Evolutionary conservation across 2,888 invertebrate genomes (phyloP), one percentile per base, ranked within the genome.

Genomic region (Mythimna loreyi): DNA sequence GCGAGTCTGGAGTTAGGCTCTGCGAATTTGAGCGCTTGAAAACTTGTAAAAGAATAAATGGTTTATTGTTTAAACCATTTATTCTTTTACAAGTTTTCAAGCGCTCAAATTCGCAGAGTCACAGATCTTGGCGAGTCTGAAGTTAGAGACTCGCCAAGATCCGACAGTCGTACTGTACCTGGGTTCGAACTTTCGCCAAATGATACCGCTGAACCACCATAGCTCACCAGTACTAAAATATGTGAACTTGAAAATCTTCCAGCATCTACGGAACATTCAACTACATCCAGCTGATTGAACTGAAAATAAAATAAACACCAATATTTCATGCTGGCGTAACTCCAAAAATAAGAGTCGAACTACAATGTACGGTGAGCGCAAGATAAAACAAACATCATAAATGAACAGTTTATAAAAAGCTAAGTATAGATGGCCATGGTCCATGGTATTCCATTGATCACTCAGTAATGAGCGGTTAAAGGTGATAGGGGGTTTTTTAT

Each of bases 311-410:
- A 64, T 57, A 43, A 58, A 78, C 23, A 55, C 3, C n/a, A 30
- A 67, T 57, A 52, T 67, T 61, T 45, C 19, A 25, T 11, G 60
- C 19, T 77, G 79, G 67, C 79, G 19, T 23, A 9, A 3, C 33
- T 67, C 79, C 75, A 79, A 79, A 62, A 60, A 61, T 53, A 78
- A 64, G 9, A 65, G 67, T 67, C 74, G 33, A 67, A 67, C 67
- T 19, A 58, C 72, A 62, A 66, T 47, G 66, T 59, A 43, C 36
- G 16, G 40, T 60, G 53, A 33, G 55, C 52, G 43, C n/a, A 49
- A 78, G 47, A 45, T 49, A 21, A 25, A 59, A 59, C 52, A 50
- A 78, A 61, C 67, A 67, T 45, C 53, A 58, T 67, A 72, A 59
- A 77, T 45, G 19, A 9, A 59, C 25, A 19, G 63, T 36, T 55